These are phyloP conservation scores for Macrosiphum euphorbiae DNA, from an alignment of 2,888 invertebrate species.

Conservation along the genomic window DNA sequence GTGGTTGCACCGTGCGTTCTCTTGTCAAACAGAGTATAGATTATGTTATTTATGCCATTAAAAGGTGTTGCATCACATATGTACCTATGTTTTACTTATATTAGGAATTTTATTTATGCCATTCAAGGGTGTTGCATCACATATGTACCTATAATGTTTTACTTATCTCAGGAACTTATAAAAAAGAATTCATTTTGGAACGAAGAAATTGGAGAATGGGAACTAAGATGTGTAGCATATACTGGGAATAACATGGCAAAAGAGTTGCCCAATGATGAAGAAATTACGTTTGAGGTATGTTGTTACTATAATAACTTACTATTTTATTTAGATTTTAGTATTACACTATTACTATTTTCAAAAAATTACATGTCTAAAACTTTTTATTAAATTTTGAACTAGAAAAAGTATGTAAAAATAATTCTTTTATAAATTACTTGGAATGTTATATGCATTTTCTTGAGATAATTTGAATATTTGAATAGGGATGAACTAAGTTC, in stretches of 20 bases:
- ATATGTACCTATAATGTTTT: background rate
- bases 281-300: slow-evolving; percentile 50
- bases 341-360: background rate
- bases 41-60: background rate
- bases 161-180: slow-evolving; percentile 79
- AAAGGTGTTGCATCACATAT: background rate
- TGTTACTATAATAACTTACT: background rate
- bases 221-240: slow-evolving; percentile 97
- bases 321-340: background rate
- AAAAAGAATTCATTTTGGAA: slow-evolving; percentile 96
- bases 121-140: background rate
- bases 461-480: too few relatives aligned
- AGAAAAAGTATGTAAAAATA: too few relatives aligned
- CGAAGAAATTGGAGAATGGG: slow-evolving; percentile 99
- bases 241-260: slow-evolving; percentile 98
- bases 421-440: too few relatives aligned
- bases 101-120: slow-evolving; percentile 73
- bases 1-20: too few relatives aligned
- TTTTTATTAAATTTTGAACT: too few relatives aligned
- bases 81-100: background rate
- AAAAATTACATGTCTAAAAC: too few relatives aligned
- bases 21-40: too few relatives aligned
- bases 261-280: slow-evolving; percentile 68
- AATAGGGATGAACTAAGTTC: too few relatives aligned
- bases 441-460: too few relatives aligned